Base-by-base conservation (phyloP, 2,113 vertebrate genomes). In the Motacilla alba region DNA sequence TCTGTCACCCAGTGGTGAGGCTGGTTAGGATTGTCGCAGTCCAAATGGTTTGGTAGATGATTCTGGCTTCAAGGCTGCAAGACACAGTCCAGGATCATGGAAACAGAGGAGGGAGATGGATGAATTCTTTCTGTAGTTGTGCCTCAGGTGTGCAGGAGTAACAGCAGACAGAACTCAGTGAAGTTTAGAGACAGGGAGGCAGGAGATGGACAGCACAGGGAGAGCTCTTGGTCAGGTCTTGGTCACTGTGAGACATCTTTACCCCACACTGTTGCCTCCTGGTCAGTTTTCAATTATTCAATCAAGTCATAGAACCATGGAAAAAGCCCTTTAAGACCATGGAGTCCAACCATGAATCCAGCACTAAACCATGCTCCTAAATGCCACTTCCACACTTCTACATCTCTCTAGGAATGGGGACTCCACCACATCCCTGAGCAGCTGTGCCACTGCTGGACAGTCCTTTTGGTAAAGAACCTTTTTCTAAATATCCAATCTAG, bases 1-100 rank as follows among this genome's bases (percentile, higher is more conserved):
- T 37, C 31, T 49, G 11, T 39, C 7, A 4, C 26, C 13, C 2
- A 1, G 14, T 20, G 26, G 20, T 0, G 6, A 66, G 31, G n/a
- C 10, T 64, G 69, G 5, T 64, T 16, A 7, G 7, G 22, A 13
- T 13, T 47, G 13, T 30, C 60, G 56, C 24, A 18, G 13, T 33
- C 22, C 26, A 22, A 11, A 12, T 13, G 23, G 41, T 35, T 46
- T 66, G 10, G 11, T 24, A 7, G 12, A 16, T 83, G 46, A 15
- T 24, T 74, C 43, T 82, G 49, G 10, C 73, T 43, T 27, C 15
- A 17, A 37, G n/a, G 58, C 43, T 83, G 56, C 21, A 16, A 59
- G 35, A 35, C 49, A 4, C n/a, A 63, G 43, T 9, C 64, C 35
- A 35, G 83, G 37, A 66, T 19, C 3, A 1, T 2, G 11, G 15